These are phyloP conservation scores for Oryzias celebensis DNA, from an alignment of 2,113 vertebrate species.

Conservation along the genomic window DNA sequence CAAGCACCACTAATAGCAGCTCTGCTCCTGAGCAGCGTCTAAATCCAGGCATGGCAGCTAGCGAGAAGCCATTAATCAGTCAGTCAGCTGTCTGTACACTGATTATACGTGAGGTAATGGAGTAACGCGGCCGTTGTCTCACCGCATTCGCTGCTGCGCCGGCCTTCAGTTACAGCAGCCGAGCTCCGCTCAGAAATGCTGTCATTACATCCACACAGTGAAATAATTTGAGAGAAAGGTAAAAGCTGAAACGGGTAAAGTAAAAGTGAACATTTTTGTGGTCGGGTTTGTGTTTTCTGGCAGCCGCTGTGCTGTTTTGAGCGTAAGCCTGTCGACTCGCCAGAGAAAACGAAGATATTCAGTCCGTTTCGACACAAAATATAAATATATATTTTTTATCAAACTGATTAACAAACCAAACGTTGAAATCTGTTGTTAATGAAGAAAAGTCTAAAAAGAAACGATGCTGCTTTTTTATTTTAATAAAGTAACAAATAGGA, in stretches of 20 bases:
- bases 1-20: constrained; percentile 67
- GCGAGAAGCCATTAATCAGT: constrained; percentile 67
- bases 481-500: too few relatives aligned
- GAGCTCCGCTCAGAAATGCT: constrained; percentile 20
- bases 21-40: constrained; percentile 51
- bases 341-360: background rate
- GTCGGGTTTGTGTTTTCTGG: background rate
- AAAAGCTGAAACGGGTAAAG: constrained; percentile 3
- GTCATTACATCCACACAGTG: constrained; percentile 21
- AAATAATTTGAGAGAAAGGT: constrained; percentile 7
- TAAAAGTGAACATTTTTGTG: background rate
- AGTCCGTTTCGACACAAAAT: background rate
- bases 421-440: too few relatives aligned
- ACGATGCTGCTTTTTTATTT: too few relatives aligned
- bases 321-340: too few relatives aligned
- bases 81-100: constrained; percentile 53
- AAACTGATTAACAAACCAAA: too few relatives aligned
- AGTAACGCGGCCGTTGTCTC: constrained; percentile 47
- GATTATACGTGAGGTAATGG: constrained; percentile 69
- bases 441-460: too few relatives aligned
- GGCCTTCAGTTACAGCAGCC: constrained; percentile 33
- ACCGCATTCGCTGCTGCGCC: constrained; percentile 37
- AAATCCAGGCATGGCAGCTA: constrained; percentile 56
- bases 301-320: background rate
- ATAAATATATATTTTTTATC: too few relatives aligned